phyloP scores from a whole-genome alignment of 2,113 vertebrate species.

The Tetrao urogallus region DNA sequence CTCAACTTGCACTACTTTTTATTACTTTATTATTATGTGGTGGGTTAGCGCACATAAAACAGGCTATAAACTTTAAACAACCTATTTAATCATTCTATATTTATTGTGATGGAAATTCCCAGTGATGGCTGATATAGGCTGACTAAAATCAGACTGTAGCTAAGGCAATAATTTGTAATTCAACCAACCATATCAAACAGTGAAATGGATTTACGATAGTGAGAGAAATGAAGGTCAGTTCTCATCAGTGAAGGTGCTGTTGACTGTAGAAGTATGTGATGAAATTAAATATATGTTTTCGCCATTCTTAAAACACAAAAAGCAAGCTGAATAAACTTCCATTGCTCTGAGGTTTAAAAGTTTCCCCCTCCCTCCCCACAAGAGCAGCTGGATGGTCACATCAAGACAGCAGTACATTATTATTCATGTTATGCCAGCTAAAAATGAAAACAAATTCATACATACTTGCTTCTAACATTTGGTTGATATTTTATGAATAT shows the following conservation, averaged over 20 bases:
- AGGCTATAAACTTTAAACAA: constrained; percentile 55
- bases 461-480: background rate
- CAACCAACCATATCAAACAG: constrained; percentile 63
- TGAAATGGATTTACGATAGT: constrained; percentile 68
- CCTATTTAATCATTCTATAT: constrained; percentile 47
- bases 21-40: constrained; percentile 15
- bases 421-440: background rate
- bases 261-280: constrained; percentile 52
- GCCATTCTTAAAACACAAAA: constrained; percentile 13
- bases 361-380: background rate
- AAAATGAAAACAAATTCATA: background rate
- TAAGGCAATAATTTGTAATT: constrained; percentile 68
- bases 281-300: constrained; percentile 61
- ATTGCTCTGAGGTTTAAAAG: background rate
- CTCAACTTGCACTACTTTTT: background rate
- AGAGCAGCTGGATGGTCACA: background rate
- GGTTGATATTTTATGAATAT: background rate
- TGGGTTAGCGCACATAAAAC: constrained; percentile 17
- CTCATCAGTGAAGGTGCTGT: constrained; percentile 47
- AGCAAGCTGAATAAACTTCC: background rate
- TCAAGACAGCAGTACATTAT: background rate
- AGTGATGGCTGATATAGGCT: background rate
- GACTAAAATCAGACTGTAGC: constrained; percentile 54
- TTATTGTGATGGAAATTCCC: background rate
- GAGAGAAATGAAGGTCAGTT: constrained; percentile 71